These are phyloP conservation scores for Cheilinus undulatus DNA, from an alignment of 2,113 vertebrate genomes.

Conservation along the genomic window DNA sequence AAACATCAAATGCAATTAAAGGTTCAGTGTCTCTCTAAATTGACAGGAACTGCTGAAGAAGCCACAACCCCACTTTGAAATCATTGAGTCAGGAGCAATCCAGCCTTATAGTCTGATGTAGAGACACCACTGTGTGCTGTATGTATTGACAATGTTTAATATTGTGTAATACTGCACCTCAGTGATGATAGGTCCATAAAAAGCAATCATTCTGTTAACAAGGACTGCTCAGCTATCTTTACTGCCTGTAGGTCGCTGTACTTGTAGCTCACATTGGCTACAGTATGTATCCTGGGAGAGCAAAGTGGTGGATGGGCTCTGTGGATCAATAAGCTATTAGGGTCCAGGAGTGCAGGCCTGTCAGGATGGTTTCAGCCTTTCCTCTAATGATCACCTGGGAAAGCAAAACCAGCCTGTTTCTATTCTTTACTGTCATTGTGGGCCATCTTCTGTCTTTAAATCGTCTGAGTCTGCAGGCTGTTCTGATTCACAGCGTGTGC, in stretches of 20 bases:
- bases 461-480: background rate
- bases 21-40: conserved; percentile 17
- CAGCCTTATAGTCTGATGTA: too few relatives aligned
- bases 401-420: conserved; percentile 30
- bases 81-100: background rate
- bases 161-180: background rate
- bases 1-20: conserved; percentile 11
- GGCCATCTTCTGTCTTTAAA: background rate
- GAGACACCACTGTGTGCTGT: too few relatives aligned
- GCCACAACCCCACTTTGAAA: background rate
- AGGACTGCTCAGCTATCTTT: conserved; percentile 14
- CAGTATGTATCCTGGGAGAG: conserved; percentile 35
- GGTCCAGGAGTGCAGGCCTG: conserved; percentile 41
- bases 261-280: conserved; percentile 20
- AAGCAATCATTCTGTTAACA: conserved; percentile 38
- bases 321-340: conserved; percentile 75
- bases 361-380: conserved; percentile 34
- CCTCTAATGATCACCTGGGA: conserved; percentile 57
- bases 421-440: conserved; percentile 18
- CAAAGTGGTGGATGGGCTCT: conserved; percentile 46
- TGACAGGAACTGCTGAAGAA: background rate
- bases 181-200: conserved; percentile 4
- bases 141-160: too few relatives aligned
- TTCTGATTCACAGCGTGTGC: background rate
- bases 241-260: conserved; percentile 36